These are phyloP conservation scores for Eupithecia inturbata DNA, from an alignment of 2,888 invertebrate genomes.

Conservation along the genomic window DNA sequence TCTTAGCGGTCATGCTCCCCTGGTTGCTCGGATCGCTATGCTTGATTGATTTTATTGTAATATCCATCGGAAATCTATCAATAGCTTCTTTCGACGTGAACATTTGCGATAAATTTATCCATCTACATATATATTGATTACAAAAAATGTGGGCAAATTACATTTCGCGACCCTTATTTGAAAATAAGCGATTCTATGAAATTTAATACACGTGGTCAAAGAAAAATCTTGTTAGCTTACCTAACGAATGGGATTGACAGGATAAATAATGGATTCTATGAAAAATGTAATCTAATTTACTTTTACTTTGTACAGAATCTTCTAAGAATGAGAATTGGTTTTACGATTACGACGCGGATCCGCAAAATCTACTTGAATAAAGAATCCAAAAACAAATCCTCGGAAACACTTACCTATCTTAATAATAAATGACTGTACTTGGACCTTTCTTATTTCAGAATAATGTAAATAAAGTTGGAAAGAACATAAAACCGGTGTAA, in stretches of 20 bases:
- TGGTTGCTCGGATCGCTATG: conserved; percentile 70
- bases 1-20: conserved; percentile 70
- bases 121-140: no score
- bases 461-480: conserved; percentile 45
- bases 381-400: conserved; percentile 37
- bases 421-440: conserved; percentile 45
- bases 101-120: conserved; percentile 32
- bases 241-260: not conserved
- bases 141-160: conserved; percentile 8
- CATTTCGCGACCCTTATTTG: not conserved
- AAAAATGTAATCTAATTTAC: conserved; percentile 24
- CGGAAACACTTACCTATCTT: conserved; percentile 40
- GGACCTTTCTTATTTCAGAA: conserved; percentile 46
- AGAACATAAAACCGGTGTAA: conserved; percentile 42
- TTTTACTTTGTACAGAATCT: conserved; percentile 21
- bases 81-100: conserved; percentile 32
- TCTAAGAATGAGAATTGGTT: conserved; percentile 29
- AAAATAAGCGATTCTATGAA: not conserved
- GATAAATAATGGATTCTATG: not conserved
- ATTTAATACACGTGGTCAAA: not conserved
- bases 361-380: conserved; percentile 26
- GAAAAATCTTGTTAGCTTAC: not conserved
- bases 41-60: conserved; percentile 70
- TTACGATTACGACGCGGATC: conserved; percentile 26
- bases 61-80: conserved; percentile 51